Percentiles rank a stretch among this genome's conserved stretches.
phyloP scores from a whole-genome alignment of 2,797 vertebrate species.

The Zonotrichia albicollis region DNA sequence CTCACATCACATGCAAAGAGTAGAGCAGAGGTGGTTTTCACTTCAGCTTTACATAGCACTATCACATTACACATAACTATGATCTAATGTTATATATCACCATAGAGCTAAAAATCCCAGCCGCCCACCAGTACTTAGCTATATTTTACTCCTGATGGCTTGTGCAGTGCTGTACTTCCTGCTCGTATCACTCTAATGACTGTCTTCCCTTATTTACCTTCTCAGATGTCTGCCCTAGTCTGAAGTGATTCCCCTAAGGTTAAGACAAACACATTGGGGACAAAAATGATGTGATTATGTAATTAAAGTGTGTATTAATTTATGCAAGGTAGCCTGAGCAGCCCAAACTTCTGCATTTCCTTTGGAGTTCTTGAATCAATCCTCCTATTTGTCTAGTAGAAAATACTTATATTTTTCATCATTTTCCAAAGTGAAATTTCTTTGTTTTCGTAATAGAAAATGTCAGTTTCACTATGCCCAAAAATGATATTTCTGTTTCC shows the following conservation, averaged over 20 bases:
- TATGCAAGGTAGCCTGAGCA: background rate
- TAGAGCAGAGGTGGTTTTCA: background rate
- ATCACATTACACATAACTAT: conserved; percentile 38
- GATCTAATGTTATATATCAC: conserved; percentile 57
- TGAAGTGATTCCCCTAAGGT: conserved; percentile 15
- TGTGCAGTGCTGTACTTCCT: background rate
- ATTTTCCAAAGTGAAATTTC: conserved; percentile 5
- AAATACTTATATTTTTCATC: background rate
- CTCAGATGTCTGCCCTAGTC: background rate
- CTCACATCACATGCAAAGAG: background rate
- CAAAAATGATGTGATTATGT: background rate
- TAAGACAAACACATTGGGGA: conserved; percentile 1
- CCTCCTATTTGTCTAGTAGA: background rate
- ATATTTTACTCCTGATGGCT: conserved; percentile 44
- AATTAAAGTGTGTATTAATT: conserved; percentile 28
- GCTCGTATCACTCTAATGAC: conserved; percentile 10
- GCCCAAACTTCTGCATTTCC: conserved; percentile 2
- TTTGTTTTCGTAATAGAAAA: conserved; percentile 36
- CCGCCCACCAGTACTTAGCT: background rate
- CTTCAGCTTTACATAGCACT: conserved; percentile 10
- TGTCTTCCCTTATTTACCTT: conserved; percentile 32
- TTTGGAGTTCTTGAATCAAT: background rate
- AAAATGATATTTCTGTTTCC: conserved; percentile 14
- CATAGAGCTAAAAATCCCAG: conserved; percentile 38
- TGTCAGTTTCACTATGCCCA: background rate